A percentile compares a stretch with the other conserved stretches of the same genome.
Conservation (phyloP, 2,888 invertebrate species). For the Sepioteuthis lessoniana region DNA sequence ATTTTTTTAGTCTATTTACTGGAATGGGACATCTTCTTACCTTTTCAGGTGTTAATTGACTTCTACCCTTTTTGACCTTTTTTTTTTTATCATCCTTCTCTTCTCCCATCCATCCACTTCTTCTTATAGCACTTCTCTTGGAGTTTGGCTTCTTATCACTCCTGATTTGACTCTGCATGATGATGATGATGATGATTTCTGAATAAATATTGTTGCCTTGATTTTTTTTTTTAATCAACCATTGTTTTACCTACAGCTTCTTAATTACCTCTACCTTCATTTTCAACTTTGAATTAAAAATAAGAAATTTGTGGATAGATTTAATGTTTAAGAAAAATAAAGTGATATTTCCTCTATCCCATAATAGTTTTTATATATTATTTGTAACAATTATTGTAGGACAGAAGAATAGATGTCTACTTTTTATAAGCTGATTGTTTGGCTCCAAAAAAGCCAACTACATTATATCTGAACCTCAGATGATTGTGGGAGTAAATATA, state of each 20-base stretch:
- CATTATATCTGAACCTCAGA: too few species aligned
- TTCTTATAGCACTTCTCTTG: neutral
- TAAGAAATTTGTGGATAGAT: too few species aligned
- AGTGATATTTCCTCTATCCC: too few species aligned
- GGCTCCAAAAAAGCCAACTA: too few species aligned
- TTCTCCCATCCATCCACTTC: neutral
- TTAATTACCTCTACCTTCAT: neutral
- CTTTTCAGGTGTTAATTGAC: neutral
- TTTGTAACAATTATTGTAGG: too few species aligned
- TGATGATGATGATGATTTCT: neutral
- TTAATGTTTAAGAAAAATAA: too few species aligned
- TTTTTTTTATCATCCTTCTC: neutral
- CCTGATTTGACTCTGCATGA: slow-evolving; percentile 33
- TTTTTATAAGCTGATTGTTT: too few species aligned
- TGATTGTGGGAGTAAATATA: too few species aligned
- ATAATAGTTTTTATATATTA: too few species aligned
- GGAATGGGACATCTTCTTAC: neutral
- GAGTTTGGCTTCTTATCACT: neutral
- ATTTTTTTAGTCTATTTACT: neutral
- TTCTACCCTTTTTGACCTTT: neutral
- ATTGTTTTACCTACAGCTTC: neutral
- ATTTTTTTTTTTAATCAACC: neutral
- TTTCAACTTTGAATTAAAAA: too few species aligned
- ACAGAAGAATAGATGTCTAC: too few species aligned
- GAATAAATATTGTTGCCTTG: neutral